phyloP scores from a whole-genome alignment of 2,797 vertebrate species.

The Rhinoraja longicauda region DNA sequence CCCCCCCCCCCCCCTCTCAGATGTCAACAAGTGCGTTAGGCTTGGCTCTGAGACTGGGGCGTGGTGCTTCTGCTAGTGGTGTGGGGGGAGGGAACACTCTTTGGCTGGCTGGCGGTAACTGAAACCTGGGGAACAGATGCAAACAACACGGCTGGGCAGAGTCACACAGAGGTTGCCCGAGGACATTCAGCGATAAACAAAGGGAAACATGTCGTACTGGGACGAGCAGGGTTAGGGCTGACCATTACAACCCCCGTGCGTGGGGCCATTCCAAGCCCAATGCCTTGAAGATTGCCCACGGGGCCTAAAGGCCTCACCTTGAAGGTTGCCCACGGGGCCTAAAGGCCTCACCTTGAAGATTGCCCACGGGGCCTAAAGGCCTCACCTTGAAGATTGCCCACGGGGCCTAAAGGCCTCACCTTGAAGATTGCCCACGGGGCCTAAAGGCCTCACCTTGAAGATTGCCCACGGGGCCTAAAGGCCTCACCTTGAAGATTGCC shows the following conservation, averaged over 20 bases:
- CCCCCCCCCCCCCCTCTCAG: neutral
- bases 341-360: neutral
- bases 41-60: neutral
- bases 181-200: conserved; percentile 17
- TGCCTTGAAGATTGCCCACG: neutral
- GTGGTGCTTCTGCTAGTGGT: neutral
- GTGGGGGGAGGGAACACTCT: neutral
- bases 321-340: neutral
- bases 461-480: neutral
- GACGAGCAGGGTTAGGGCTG: neutral
- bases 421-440: too few relatives aligned
- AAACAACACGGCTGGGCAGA: neutral
- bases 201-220: neutral
- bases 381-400: neutral
- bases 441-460: too few relatives aligned
- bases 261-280: neutral
- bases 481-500: too few relatives aligned
- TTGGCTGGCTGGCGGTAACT: neutral
- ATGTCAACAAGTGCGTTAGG: neutral
- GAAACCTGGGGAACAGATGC: conserved; percentile 36
- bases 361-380: neutral
- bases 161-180: conserved; percentile 17
- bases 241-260: neutral
- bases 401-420: neutral
- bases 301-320: neutral